phyloP scores from a whole-genome alignment of 2,797 vertebrate species.

The Crax fasciolata region DNA sequence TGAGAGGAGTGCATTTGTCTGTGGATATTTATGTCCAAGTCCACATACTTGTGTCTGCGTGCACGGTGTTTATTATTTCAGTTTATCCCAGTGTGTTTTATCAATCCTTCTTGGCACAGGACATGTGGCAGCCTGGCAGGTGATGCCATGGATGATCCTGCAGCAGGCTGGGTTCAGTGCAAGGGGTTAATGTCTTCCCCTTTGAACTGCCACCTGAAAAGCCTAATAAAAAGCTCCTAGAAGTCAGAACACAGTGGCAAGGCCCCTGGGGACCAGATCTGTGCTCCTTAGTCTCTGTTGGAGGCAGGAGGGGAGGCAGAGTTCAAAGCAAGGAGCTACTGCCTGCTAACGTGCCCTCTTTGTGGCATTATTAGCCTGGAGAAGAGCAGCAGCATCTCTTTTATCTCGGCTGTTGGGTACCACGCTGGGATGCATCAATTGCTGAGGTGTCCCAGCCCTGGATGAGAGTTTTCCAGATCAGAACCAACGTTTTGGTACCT shows the following conservation, averaged over 20 bases:
- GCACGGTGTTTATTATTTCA: not conserved
- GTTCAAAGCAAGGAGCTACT: slow-evolving; percentile 25
- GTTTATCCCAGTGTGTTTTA: not conserved
- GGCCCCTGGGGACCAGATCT: not conserved
- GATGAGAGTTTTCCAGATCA: not conserved
- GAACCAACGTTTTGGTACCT: not conserved
- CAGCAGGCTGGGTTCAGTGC: not conserved
- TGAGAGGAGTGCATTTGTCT: not conserved
- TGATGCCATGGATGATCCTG: not conserved
- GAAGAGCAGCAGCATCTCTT: not conserved
- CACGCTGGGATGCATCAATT: fast-evolving
- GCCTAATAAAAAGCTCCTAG: not conserved
- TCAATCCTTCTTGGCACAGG: not conserved
- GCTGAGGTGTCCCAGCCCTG: not conserved
- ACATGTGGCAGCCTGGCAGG: not conserved
- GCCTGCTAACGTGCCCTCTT: not conserved
- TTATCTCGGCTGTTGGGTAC: slow-evolving; percentile 20
- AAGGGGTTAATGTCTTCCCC: not conserved
- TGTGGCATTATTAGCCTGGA: not conserved
- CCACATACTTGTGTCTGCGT: not conserved
- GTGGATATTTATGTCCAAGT: not conserved
- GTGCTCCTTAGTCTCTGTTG: not conserved
- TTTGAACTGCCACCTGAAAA: slow-evolving; percentile 14
- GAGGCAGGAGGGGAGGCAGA: not conserved
- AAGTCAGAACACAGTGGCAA: not conserved